phyloP scores from a whole-genome alignment of 2,888 invertebrate species.

The Drosophila cognata region DNA sequence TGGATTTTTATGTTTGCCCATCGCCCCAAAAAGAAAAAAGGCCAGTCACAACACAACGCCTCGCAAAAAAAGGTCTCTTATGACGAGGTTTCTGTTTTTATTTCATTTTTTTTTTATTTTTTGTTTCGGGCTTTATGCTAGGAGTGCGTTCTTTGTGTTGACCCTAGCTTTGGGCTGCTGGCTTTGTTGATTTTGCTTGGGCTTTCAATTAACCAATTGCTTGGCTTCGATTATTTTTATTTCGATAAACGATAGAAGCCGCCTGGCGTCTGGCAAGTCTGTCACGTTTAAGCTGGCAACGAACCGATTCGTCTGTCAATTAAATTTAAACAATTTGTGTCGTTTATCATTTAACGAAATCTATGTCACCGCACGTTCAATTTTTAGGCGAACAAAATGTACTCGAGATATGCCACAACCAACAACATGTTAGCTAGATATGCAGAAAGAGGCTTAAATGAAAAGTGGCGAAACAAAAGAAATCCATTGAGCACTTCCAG shows the following conservation, averaged over 20 bases:
- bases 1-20: slow-evolving; percentile 63
- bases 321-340: slow-evolving; percentile 49
- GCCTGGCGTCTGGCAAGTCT: slow-evolving; percentile 3
- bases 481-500: slow-evolving; percentile 34
- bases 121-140: slow-evolving; percentile 25
- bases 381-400: slow-evolving; percentile 29
- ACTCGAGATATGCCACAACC: slow-evolving; percentile 27
- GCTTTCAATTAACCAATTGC: slow-evolving; percentile 46
- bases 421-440: slow-evolving; percentile 34
- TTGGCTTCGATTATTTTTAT: slow-evolving; percentile 12
- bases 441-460: slow-evolving; percentile 18
- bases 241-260: slow-evolving; percentile 32
- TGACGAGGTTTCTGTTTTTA: slow-evolving; percentile 26
- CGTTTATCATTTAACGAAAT: slow-evolving; percentile 55
- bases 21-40: slow-evolving; percentile 32
- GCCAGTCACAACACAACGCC: slow-evolving; percentile 11
- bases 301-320: slow-evolving; percentile 49
- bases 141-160: slow-evolving; percentile 33
- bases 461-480: slow-evolving; percentile 35
- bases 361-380: slow-evolving; percentile 51
- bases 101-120: slow-evolving; percentile 1
- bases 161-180: slow-evolving; percentile 17
- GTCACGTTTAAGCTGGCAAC: slow-evolving; percentile 41
- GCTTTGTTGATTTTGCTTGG: slow-evolving; percentile 31
- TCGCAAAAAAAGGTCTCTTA: slow-evolving; percentile 39